Percentiles rank a stretch among this genome's conserved stretches.
Evolutionary conservation across 2,797 vertebrate genomes (phyloP).

Genomic region (Rhinophrynus dorsalis): DNA sequence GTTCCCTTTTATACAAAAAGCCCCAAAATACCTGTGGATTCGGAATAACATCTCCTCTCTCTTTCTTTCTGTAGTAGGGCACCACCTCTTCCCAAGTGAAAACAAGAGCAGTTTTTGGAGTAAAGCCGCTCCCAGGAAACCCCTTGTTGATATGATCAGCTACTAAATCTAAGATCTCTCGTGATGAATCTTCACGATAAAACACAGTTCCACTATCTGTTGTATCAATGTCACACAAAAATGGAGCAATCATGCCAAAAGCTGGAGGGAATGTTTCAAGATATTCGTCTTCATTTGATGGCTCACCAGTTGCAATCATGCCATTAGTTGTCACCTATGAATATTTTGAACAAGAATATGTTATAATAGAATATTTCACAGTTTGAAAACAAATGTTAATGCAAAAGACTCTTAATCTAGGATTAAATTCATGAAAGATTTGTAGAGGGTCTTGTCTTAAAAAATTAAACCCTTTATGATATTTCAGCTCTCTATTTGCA

Average conservation of each 20-base stretch:
- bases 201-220: constrained; percentile 79
- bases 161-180: constrained; percentile 63
- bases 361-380: too few species aligned
- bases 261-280: constrained; percentile 76
- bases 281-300: constrained; percentile 69
- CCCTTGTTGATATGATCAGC: constrained; percentile 74
- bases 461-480: too few species aligned
- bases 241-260: constrained; percentile 80
- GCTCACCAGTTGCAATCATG: constrained; percentile 77
- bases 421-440: too few species aligned
- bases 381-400: too few species aligned
- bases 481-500: too few species aligned
- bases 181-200: constrained; percentile 80
- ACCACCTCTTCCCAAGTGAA: constrained; percentile 82
- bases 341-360: neutral
- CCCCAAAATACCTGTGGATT: too few species aligned
- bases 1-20: too few species aligned
- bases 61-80: constrained; percentile 59
- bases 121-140: constrained; percentile 74
- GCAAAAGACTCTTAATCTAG: too few species aligned
- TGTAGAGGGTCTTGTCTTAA: too few species aligned
- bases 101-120: constrained; percentile 70
- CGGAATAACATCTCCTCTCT: constrained; percentile 54
- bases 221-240: constrained; percentile 86
- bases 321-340: constrained; percentile 86